Evolutionary conservation across 2,797 vertebrate species (phyloP), one percentile per base, ranked within the genome.

Genomic region (Poeciliopsis gracilis): DNA sequence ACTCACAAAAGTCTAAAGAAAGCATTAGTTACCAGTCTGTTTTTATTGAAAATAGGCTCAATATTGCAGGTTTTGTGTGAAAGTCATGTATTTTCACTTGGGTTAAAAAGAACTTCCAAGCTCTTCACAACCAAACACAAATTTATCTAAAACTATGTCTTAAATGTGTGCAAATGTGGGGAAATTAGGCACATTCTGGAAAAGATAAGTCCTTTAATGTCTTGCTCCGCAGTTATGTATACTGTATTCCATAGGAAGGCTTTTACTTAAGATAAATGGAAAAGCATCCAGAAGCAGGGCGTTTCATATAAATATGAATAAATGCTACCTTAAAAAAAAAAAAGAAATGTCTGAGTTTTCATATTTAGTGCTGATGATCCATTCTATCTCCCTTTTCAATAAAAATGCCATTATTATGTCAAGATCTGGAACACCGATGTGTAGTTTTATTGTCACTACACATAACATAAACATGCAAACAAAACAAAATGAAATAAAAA

Each of bases 21-120:
- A 88, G 80, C 69, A 89, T 86, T 82, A 88, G 86, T 87, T 83
- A 86, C 75, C 49, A 81, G 33, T 57, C 49, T 72, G 77, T 74
- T 90, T 76, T 86, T 66, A 81, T 69, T 75, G 47, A 74, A 86
- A 89, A 88, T 82, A 72, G 72, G 28, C 73, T 86, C 75, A 85
- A 84, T 86, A 77, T 72, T 84, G 78, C 28, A 81, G 73, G 82
- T 90, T 85, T 77, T 82, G 79, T 71, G 70, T 69, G 69, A 71
- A 74, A 83, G 77, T 86, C 87, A 72, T 78, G 72, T 78, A 77
- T 77, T 84, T 85, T 89, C 84, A 77, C 66, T 20, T 87, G 78
- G 86, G 76, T 80, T 36, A 76, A 36, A 18, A 10, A 87, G 81
- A 72, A 73, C 36, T 10, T 55, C n/a, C 46, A 11, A 55, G 63